Percentiles rank a stretch among this genome's conserved stretches.
phyloP scores from a whole-genome alignment of 2,113 vertebrate genomes.

The Lepisosteus oculatus region DNA sequence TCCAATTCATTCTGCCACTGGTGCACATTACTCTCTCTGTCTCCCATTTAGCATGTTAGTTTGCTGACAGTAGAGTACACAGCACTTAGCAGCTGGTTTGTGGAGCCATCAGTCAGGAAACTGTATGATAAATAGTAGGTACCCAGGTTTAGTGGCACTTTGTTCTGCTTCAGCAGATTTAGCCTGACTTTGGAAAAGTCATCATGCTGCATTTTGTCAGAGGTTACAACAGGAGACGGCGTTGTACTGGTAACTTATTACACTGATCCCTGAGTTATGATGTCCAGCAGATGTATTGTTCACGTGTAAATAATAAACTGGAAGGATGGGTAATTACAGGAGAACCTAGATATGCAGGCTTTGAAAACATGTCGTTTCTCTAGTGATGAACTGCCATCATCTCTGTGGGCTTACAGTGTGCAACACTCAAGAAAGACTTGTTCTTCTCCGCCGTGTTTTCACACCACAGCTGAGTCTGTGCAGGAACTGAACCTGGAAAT shows the following conservation, averaged over 20 bases:
- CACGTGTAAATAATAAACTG: slow-evolving; percentile 67
- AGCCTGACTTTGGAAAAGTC: slow-evolving; percentile 67
- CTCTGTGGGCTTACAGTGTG: slow-evolving; percentile 17
- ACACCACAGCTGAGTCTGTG: no score
- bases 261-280: slow-evolving; percentile 61
- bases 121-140: slow-evolving; percentile 77
- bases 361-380: neutral
- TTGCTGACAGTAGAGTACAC: slow-evolving; percentile 74
- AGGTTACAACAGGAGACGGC: slow-evolving; percentile 56
- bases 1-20: slow-evolving; percentile 55
- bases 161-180: slow-evolving; percentile 77
- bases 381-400: neutral
- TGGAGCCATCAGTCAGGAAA: slow-evolving; percentile 76
- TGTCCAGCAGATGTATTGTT: slow-evolving; percentile 53
- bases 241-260: slow-evolving; percentile 49
- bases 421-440: neutral
- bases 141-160: slow-evolving; percentile 69
- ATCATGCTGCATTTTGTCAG: slow-evolving; percentile 66
- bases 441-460: no score
- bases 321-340: slow-evolving; percentile 50
- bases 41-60: slow-evolving; percentile 66
- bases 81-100: slow-evolving; percentile 76
- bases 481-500: no score
- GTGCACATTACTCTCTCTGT: slow-evolving; percentile 61
- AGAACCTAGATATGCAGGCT: slow-evolving; percentile 32